Evolutionary conservation across 2,797 vertebrate species (phyloP), one percentile per base, ranked within the genome.

Genomic region (Simalia tracyae): DNA sequence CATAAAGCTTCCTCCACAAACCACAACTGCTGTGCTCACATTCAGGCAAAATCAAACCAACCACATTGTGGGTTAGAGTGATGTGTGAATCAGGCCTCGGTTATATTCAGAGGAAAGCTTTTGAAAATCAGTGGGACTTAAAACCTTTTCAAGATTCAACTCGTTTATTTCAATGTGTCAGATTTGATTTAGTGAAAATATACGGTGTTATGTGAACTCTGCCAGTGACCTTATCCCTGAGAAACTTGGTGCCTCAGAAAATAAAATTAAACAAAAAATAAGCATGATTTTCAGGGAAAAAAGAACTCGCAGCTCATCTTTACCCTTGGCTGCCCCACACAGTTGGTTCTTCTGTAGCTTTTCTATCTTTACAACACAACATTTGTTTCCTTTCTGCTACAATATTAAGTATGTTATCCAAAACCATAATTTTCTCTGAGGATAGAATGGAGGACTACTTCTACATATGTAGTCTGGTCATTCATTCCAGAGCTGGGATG

Each of bases 401-500:
- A 36, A 26, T 50, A 63, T 26, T 54, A 31, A 72, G 46, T 22
- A 19, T 8, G 2, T n/a, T 46, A 60, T 68, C 24, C 63, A 28
- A 42, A 46, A 22, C 2, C 8, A 50, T 64, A 56, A 42, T 86
- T 76, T 86, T 19, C 9, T 26, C 68, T 86, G 36, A 61, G 57
- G 57, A 26, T 31, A 76, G 76, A 86, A 85, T 46, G 54, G 15
- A 89, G 4, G 56, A 24, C 31, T 6, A 54, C 11, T 50, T 89
- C 11, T 86, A 26, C 22, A 60, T 86, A 54, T 92, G 84, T 94
- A 96, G 95, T 97, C 96, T 93, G 95, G 88, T 94, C 81, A 92
- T 90, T 97, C 97, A 97, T 98, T 97, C 97, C 96, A 96, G 96
- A 96, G 96, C 97, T 94, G 93, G 96, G 97, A 95, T 97, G 96